These are phyloP conservation scores for Solea senegalensis DNA, from an alignment of 2,113 vertebrate genomes.

Conservation along the genomic window DNA sequence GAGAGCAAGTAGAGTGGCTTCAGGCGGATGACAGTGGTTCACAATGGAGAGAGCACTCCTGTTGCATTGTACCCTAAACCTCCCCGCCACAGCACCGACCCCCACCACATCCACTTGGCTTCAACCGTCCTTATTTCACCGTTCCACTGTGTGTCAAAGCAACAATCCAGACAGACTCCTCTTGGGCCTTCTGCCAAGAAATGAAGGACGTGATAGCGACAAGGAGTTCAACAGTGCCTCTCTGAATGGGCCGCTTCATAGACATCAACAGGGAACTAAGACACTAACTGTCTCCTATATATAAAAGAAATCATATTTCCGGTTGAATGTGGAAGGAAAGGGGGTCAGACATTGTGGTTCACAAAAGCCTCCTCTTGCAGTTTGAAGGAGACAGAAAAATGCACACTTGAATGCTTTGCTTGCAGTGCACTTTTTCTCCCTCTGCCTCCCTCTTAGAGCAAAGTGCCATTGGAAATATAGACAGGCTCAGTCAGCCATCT, in stretches of 20 bases:
- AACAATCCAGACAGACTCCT: slow-evolving; percentile 64
- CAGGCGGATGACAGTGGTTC: slow-evolving; percentile 80
- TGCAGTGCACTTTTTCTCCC: slow-evolving; percentile 63
- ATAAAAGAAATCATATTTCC: slow-evolving; percentile 44
- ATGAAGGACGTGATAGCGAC: slow-evolving; percentile 64
- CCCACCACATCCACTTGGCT: slow-evolving; percentile 60
- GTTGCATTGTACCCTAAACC: slow-evolving; percentile 68
- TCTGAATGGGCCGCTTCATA: slow-evolving; percentile 37
- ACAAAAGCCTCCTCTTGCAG: slow-evolving; percentile 41
- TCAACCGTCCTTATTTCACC: slow-evolving; percentile 60
- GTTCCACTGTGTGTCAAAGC: slow-evolving; percentile 68
- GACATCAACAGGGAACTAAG: slow-evolving; percentile 14
- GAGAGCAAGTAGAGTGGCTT: slow-evolving; percentile 76
- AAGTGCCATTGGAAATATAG: slow-evolving; percentile 83
- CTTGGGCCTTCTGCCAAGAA: slow-evolving; percentile 63
- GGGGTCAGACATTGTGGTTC: slow-evolving; percentile 37
- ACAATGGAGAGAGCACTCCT: slow-evolving; percentile 76
- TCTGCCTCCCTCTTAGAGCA: slow-evolving; percentile 61
- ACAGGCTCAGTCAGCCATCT: slow-evolving; percentile 84
- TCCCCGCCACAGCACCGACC: slow-evolving; percentile 31
- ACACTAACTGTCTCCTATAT: slow-evolving; percentile 18
- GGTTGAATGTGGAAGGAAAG: slow-evolving; percentile 10
- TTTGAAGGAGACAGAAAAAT: slow-evolving; percentile 55
- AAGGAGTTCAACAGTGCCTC: slow-evolving; percentile 31
- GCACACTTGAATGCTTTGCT: slow-evolving; percentile 72